Base-by-base conservation (phyloP, 2,888 invertebrate species). In the Mellilla xanthometata region DNA sequence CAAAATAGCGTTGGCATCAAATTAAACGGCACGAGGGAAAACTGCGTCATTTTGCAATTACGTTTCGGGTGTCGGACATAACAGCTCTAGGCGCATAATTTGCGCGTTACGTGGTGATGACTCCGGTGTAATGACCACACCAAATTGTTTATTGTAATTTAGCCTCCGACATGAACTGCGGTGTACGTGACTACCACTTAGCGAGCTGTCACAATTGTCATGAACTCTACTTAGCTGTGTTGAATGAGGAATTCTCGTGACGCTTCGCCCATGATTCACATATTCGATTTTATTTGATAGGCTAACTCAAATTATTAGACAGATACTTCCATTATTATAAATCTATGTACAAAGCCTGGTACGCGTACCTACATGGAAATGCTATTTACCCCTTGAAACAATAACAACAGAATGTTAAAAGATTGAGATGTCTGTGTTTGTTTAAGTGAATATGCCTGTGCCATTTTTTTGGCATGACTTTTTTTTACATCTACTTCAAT, bases 71-170 rank as follows among this genome's bases (percentile, higher is more conserved):
- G 77, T 81, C 82, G 76, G 75, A 76, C 84, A 83, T 86, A 81
- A 86, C 77, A 70, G 68, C 72, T 78, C 77, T 80, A 76, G 76
- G 74, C 56, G 79, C 77, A 85, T 85, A 87, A 88, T 86, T 89
- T 78, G 68, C 65, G 74, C 64, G 67, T 72, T 72, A 72, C 71
- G 71, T 73, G 72, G 78, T 82, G 80, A 87, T 87, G 85, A 83
- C 81, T 78, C 68, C 63, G 64, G 65, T 72, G 76, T 86, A 86
- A 87, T 84, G 87, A 86, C 76, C 66, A 74, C 71, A 65, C 76
- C 61, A 79, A 86, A 85, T 82, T 85, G 86, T 88, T 86, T 82
- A 86, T 85, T 88, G 77, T 87, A 78, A 85, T 87, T 81, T 79
- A 70, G 78, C 73, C 65, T 62, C 69, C 75, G 74, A 77, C 76